Conservation (phyloP, 2,888 invertebrate species). For the Polydesmus complanatus region DNA sequence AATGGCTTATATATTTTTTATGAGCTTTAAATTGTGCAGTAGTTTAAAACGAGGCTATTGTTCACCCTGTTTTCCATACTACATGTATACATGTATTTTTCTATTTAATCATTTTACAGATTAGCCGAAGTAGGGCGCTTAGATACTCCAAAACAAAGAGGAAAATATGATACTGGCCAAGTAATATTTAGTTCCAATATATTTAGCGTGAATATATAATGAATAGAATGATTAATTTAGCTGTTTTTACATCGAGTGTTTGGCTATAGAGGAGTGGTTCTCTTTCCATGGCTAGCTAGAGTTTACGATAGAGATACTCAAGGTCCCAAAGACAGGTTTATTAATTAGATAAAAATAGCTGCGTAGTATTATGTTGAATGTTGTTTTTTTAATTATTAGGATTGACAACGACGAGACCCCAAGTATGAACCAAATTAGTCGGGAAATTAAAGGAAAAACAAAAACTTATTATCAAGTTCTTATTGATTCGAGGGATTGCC, state of each 20-base stretch:
- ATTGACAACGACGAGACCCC: constrained; percentile 23
- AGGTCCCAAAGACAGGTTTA: constrained; percentile 42
- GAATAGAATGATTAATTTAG: constrained; percentile 26
- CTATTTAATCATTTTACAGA: constrained; percentile 37
- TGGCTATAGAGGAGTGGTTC: constrained; percentile 89
- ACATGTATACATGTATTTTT: background rate
- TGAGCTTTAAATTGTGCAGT: too few species aligned
- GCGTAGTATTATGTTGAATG: background rate
- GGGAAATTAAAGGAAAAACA: constrained; percentile 56
- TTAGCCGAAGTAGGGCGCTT: constrained; percentile 87
- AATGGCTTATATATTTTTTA: too few species aligned
- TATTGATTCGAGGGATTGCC: constrained; percentile 92
- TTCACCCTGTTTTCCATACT: constrained; percentile 3
- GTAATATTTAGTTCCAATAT: too few species aligned
- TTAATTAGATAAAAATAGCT: background rate
- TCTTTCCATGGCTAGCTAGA: constrained; percentile 92
- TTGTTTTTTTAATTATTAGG: constrained; percentile 10
- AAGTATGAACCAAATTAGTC: constrained; percentile 34
- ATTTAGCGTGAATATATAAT: too few species aligned
- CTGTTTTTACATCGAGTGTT: constrained; percentile 91
- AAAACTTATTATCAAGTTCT: constrained; percentile 96
- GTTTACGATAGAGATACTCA: constrained; percentile 86
- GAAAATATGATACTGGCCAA: constrained; percentile 91
- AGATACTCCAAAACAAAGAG: constrained; percentile 67
- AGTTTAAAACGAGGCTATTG: too few species aligned